Base-by-base conservation (phyloP, 2,797 vertebrate genomes). In the Lophius americanus region DNA sequence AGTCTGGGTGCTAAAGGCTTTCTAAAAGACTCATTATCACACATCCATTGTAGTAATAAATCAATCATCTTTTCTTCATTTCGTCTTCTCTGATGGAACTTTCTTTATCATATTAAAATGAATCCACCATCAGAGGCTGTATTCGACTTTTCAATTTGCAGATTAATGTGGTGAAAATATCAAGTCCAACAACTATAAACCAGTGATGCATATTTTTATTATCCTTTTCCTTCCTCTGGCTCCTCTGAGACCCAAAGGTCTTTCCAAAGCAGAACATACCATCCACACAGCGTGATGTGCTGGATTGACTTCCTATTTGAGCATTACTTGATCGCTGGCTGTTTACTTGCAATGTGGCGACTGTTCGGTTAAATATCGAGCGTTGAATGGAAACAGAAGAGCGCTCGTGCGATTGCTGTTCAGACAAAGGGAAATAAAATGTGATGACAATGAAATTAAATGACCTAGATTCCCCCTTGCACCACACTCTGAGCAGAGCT, bases 71-170 rank as follows among this genome's bases (percentile, higher is more conserved):
- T 23, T 23, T 23, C 23, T 23, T 23, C 23, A 23, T 23, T 23
- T 23, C 23, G 23, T 23, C 23, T 23, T 23, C 23, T 23, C 23
- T 23, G 23, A 23, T 23, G 23, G 23, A 23, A 23, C 74, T 67
- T 81, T 84, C 66, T 76, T 86, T 73, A 71, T 74, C 70, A 41
- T 59, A 47, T 66, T 76, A 57, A 68, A 71, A 54, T 64, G 74
- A 59, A 63, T 78, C 46, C 68, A 53, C 68, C 70, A 57, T 57
- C 49, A 32, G 55, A 65, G 65, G 48, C 2, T 2, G 9, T 1
- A 58, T 60, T 78, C 56, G 68, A 65, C 41, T 71, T 70, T 39
- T 58, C 41, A 51, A 54, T 78, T 72, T 51, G 49, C 47, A 63
- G 47, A 70, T 70, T 73, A 62, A 64, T 48, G 60, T 46, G 38